A percentile compares a stretch with the other conserved stretches of the same genome.
These are phyloP conservation scores for Dynastes tityus DNA, from an alignment of 2,888 invertebrate genomes.

Conservation along the genomic window DNA sequence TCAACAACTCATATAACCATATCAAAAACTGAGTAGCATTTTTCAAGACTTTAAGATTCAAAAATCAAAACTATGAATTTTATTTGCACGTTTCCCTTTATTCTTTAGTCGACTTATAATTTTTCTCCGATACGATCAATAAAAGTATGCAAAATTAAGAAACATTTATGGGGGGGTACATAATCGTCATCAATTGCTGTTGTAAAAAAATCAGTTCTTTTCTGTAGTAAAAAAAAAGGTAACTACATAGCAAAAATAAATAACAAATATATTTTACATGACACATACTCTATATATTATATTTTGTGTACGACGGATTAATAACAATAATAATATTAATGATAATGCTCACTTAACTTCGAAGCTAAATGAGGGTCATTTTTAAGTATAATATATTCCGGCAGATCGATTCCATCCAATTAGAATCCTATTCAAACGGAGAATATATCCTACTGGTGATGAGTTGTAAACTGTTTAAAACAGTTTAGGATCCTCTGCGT, in stretches of 20 bases:
- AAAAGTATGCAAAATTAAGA: slow-evolving; percentile 18
- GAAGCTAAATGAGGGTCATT: not conserved
- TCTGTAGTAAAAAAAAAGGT: slow-evolving; percentile 31
- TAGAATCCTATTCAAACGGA: not conserved
- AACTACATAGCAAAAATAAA: slow-evolving; percentile 46
- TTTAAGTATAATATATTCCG: not conserved
- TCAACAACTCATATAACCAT: no score
- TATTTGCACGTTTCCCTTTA: slow-evolving; percentile 13
- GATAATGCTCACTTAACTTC: not conserved
- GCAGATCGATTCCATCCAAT: slow-evolving; percentile 12
- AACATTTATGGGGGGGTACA: slow-evolving; percentile 15
- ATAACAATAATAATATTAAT: slow-evolving; percentile 39
- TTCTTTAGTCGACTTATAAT: not conserved
- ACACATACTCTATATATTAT: slow-evolving; percentile 34
- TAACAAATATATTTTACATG: slow-evolving; percentile 46
- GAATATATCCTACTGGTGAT: no score
- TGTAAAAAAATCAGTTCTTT: slow-evolving; percentile 44
- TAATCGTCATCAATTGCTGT: slow-evolving; percentile 30
- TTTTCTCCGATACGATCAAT: slow-evolving; percentile 3
- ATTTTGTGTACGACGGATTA: slow-evolving; percentile 27
- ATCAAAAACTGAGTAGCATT: no score
- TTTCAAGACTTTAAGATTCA: no score
- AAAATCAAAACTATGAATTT: not conserved
- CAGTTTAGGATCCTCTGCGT: not conserved
- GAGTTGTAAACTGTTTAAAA: not conserved